These are phyloP conservation scores for Heliocidaris tuberculata DNA, from an alignment of 35 echinoderm and acorn worm genomes.

Conservation along the genomic window DNA sequence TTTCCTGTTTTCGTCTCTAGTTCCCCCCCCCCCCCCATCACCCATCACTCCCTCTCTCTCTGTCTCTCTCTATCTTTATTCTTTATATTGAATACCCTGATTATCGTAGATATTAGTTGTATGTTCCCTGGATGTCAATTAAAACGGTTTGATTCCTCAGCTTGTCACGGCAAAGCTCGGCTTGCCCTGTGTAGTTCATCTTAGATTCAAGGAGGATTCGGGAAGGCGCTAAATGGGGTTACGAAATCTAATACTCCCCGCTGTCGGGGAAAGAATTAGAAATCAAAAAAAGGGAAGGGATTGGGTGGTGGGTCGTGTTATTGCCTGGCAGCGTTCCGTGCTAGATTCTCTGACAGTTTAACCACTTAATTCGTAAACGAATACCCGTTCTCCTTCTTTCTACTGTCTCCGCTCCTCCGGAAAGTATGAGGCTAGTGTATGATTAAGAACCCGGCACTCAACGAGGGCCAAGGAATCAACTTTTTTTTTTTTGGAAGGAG, in stretches of 20 bases:
- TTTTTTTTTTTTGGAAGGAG: background rate
- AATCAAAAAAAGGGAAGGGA: background rate
- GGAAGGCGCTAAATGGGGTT: slow-evolving; percentile 14
- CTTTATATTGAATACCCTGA: background rate
- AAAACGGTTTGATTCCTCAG: background rate
- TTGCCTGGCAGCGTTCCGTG: slow-evolving; percentile 27
- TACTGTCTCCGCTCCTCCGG: background rate
- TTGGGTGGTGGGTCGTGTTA: slow-evolving; percentile 31
- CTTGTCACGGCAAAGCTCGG: background rate
- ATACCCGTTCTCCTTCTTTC: slow-evolving; percentile 31
- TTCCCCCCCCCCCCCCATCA: too few relatives aligned
- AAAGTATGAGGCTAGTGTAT: slow-evolving; percentile 40
- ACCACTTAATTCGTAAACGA: slow-evolving; percentile 50
- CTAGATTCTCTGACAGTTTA: slow-evolving; percentile 46
- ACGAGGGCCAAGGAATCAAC: background rate
- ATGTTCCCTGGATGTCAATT: background rate
- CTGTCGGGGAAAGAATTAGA: slow-evolving; percentile 22
- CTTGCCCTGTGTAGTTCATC: slow-evolving; percentile 1
- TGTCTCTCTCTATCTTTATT: background rate
- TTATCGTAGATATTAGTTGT: slow-evolving; percentile 5
- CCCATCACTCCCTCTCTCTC: background rate
- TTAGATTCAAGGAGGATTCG: background rate
- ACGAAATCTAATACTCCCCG: slow-evolving; percentile 30
- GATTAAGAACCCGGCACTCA: slow-evolving; percentile 35
- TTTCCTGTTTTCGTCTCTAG: background rate